Evolutionary conservation across 2,888 invertebrate species (phyloP).

Genomic region (Cheilosia soror): DNA sequence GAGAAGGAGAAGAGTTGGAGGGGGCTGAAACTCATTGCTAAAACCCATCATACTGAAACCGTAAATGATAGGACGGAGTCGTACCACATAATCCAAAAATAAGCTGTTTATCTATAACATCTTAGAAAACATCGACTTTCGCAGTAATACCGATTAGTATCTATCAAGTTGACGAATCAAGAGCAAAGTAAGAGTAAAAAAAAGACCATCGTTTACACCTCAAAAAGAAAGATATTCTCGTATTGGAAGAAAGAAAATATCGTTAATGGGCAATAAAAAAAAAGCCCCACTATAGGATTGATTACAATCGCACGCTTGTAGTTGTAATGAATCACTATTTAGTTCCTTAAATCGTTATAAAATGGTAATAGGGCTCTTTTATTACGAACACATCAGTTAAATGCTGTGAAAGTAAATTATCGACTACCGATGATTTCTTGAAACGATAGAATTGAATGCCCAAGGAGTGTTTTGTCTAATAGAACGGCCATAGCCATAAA

Average conservation of each 20-base stretch:
- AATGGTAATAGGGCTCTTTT: conserved; percentile 31
- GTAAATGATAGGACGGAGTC: too few species aligned
- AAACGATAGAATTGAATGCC: neutral
- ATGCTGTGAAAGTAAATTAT: conserved; percentile 38
- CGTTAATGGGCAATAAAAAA: neutral
- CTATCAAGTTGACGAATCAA: too few species aligned
- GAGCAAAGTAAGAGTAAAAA: too few species aligned
- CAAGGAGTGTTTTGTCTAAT: neutral
- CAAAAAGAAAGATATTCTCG: neutral
- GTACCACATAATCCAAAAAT: too few species aligned
- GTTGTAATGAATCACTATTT: neutral
- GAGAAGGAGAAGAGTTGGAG: too few species aligned
- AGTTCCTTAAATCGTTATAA: conserved; percentile 14
- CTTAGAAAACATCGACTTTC: too few species aligned
- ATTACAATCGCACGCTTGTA: neutral
- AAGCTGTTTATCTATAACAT: too few species aligned
- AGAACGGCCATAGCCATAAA: neutral
- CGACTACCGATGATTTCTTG: neutral
- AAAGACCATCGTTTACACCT: neutral
- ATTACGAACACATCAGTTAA: conserved; percentile 29
- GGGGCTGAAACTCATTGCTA: too few species aligned
- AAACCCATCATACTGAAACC: too few species aligned
- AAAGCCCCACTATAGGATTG: neutral
- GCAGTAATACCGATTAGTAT: too few species aligned
- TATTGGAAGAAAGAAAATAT: neutral